Conservation (phyloP, 2,888 invertebrate species). For the Coelinius sp. region DNA sequence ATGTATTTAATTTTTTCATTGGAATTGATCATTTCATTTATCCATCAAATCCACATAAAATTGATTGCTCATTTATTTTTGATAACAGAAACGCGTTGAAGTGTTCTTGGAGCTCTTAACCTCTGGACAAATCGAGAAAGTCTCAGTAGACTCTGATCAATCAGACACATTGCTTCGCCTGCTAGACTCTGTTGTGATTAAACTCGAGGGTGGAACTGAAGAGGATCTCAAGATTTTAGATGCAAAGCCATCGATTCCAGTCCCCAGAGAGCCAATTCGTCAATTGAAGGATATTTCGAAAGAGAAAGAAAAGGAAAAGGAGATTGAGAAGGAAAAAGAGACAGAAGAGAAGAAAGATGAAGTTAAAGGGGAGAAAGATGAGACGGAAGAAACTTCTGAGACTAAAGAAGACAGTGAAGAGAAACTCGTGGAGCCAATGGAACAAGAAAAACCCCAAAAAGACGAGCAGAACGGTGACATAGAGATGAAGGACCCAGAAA, state of each 20-base stretch:
- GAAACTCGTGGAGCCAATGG: slow-evolving; percentile 39
- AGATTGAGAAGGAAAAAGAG: slow-evolving; percentile 31
- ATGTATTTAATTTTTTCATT: slow-evolving; percentile 37
- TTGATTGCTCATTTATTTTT: too few species aligned
- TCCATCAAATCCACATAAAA: slow-evolving; percentile 46
- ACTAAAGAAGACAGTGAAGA: slow-evolving; percentile 40
- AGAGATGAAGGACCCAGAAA: slow-evolving; percentile 60
- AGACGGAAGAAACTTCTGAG: slow-evolving; percentile 24
- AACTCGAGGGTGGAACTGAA: slow-evolving; percentile 93
- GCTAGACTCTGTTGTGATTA: slow-evolving; percentile 96
- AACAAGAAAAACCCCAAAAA: slow-evolving; percentile 32
- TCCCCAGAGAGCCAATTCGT: slow-evolving; percentile 49
- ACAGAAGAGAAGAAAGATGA: slow-evolving; percentile 57
- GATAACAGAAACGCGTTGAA: slow-evolving; percentile 83
- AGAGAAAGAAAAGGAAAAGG: slow-evolving; percentile 42
- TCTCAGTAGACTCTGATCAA: slow-evolving; percentile 89
- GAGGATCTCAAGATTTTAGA: slow-evolving; percentile 91
- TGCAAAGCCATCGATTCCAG: slow-evolving; percentile 62
- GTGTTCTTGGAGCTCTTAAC: slow-evolving; percentile 90
- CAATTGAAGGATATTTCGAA: slow-evolving; percentile 58
- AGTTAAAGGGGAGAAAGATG: slow-evolving; percentile 52
- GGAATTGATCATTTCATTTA: slow-evolving; percentile 45
- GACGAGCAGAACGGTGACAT: slow-evolving; percentile 59
- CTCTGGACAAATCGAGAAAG: slow-evolving; percentile 80
- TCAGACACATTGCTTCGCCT: slow-evolving; percentile 86